Base-by-base conservation (phyloP, 2,888 invertebrate genomes). In the Acanthoscelides obtectus region DNA sequence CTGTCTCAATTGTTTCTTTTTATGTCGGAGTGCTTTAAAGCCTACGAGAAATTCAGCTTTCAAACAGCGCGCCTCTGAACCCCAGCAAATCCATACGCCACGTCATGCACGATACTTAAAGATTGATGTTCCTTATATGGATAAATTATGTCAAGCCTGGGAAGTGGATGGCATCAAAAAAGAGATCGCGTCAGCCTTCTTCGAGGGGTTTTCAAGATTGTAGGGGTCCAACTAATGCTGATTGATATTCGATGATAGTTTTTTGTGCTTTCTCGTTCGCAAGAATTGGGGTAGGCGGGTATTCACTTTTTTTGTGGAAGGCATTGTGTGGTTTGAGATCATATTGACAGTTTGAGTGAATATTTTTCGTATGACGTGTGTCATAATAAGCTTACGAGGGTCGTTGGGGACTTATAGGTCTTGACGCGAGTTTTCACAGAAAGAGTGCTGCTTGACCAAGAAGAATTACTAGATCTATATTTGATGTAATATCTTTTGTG, bases 61-160 rank as follows among this genome's bases (percentile, higher is more conserved):
- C 45, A 12, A 25, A 12, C 17, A 45, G 45, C 45, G 17, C 45
- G 45, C 45, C 45, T 45, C 45, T 45, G 45, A 17, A 12, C 1
- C 45, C 17, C 45, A 5, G 12, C 45, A 45, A 45, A 45, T 45
- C 45, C 45, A 45, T 45, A 45, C 45, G 45, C 17, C 45, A 17
- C 75, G 81, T 81, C 81, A 81, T 81, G 80, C 80, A 82, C 81
- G 81, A 81, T 82, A 81, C 80, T 81, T 80, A 79, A 81, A 82
- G 82, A 82, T 82, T 82, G 82, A 82, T 82, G 81, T 79, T 80
- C 79, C 79, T 81, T 45, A 45, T 79, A 80, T 80, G 81, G 81
- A 80, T 80, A 81, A 80, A 77, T 80, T 80, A 76, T 79, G 78
- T 79, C 77, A 45, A 45, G 45, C 45, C 17, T 45, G 45, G 17